Evolutionary conservation across 1,140 invertebrate genomes (phyloP), one percentile per base, ranked within the genome.

Genomic region (Papilio machaon): DNA sequence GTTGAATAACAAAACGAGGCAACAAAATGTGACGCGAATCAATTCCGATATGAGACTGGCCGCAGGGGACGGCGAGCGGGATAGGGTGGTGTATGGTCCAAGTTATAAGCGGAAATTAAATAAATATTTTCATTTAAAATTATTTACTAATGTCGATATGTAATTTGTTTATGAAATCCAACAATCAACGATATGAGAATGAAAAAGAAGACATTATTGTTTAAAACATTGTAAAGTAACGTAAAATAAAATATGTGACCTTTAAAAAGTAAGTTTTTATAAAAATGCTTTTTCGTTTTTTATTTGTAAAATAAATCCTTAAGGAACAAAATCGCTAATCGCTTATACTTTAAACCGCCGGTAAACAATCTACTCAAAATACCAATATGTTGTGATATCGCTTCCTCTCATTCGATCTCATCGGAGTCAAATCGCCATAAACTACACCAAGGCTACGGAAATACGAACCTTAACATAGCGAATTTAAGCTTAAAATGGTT

Each of bases 321-420:
- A 2, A 7, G 38, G 13, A 23, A 11, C 10, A 38, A 64, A 81
- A 80, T 43, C 82, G 81, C 85, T 83, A 7, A 60, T 15, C 17
- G 47, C 86, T 86, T 73, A 47, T 79, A 73, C 2, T 54, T 35
- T 73, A 47, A 23, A 85, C 82, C 84, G 73, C 46, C 54, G 58
- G 23, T 73, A 82, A 87, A 86, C 85, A 86, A 87, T 87, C 83
- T 87, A 90, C 70, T 80, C 83, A 81, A 86, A 86, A 87, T 84
- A 83, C 87, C 87, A 87, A 89, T 89, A 90, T 87, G 86, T 87
- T 88, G 84, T 81, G 86, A 84, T 89, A 89, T 86, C 77, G 81
- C 84, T 85, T 86, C 85, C 84, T 87, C 84, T 86, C 85, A 85
- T 85, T 80, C 79, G 60, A 54, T 43, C 52, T 64, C 17, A 74